Evolutionary conservation across 2,797 vertebrate genomes (phyloP), one percentile per base, ranked within the genome.

Genomic region (Peromyscus attwateri): DNA sequence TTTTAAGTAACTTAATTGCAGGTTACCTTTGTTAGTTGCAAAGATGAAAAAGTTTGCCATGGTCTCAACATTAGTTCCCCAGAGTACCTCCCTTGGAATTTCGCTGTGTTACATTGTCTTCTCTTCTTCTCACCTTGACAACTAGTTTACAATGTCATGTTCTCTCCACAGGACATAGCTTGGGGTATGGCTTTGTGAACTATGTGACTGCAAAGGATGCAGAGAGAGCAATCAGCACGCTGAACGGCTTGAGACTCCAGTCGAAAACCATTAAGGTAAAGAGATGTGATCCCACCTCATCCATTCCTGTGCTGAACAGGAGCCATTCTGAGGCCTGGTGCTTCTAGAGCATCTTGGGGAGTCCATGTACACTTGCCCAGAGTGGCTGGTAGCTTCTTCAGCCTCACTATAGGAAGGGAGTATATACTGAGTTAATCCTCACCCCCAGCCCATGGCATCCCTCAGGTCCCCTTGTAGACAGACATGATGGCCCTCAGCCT

Each of bases 231-330:
- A 99, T 99, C 99, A 99, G 99, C 99, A 99, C 99, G 91, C 99
- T 99, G 99, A 99, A 99, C 96, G 99, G 99, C 99, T 99, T 99
- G 99, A 99, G 99, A 98, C 99, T 99, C 98, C 99, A 99, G 98
- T 99, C 99, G 98, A 99, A 99, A 99, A 99, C 99, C 98, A 99
- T 99, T 99, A 99, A 99, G 99, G 99, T 99, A 99, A 99, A 98
- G 98, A 64, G 62, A 19, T 40, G 55, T 83, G 19, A 0, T 82
- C 89, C 5, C n/a, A 25, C 57, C 21, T 37, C 10, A 0, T 66
- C 91, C 6, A 2, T 55, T 80, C 37, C 81, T n/a, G 4, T 17
- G 71, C 37, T 4, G 6, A 75, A 23, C 66, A 27, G 37, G 10
- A 25, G 17, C 52, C 60, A 27, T 49, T 25, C 49, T 43, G 66